Conservation (phyloP, 2,113 vertebrate genomes). For the Corythornis vintsioides region DNA sequence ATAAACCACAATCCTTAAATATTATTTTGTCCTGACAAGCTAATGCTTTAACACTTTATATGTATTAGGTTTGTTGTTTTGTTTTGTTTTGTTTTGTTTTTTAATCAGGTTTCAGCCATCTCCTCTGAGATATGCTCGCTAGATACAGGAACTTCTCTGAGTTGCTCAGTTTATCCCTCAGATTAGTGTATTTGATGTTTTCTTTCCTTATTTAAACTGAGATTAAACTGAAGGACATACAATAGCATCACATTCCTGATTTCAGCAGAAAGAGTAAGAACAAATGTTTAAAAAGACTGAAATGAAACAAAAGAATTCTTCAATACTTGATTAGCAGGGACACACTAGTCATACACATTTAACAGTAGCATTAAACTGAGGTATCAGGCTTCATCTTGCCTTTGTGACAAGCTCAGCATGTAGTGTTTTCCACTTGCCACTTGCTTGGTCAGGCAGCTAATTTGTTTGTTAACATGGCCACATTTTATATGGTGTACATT, state of each 20-base stretch:
- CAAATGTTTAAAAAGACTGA: not conserved
- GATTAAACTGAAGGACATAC: not conserved
- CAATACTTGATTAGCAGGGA: not conserved
- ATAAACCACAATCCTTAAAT: not conserved
- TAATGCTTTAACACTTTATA: not conserved
- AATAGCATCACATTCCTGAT: not conserved
- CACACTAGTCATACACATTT: not conserved
- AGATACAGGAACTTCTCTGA: not conserved
- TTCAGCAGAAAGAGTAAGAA: not conserved
- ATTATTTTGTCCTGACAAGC: not conserved
- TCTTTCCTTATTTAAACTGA: not conserved
- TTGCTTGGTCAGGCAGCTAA: not conserved
- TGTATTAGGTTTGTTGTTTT: not conserved
- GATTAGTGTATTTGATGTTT: not conserved
- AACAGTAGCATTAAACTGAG: not conserved
- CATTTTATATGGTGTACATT: not conserved
- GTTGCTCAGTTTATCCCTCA: not conserved
- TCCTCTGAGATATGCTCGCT: not conserved
- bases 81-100: not conserved
- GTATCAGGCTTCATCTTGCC: too few species aligned
- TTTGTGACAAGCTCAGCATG: not conserved
- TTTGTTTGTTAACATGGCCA: accelerated
- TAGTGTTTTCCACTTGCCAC: not conserved
- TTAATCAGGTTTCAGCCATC: not conserved
- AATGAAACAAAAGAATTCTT: not conserved